These are phyloP conservation scores for Magallana angulata DNA, from an alignment of 1,140 invertebrate genomes.

Conservation along the genomic window DNA sequence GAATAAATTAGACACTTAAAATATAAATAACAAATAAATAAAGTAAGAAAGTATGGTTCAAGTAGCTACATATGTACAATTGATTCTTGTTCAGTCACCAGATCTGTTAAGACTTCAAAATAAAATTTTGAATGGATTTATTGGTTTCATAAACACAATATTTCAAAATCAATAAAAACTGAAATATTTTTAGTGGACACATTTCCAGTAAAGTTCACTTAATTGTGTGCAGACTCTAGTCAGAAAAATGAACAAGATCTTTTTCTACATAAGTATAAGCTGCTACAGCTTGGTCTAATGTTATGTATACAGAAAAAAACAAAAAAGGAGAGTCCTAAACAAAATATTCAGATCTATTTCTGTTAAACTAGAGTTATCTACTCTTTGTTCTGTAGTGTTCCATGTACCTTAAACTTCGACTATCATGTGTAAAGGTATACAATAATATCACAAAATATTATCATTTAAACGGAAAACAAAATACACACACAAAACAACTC, in stretches of 20 bases:
- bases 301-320: slow-evolving; percentile 1
- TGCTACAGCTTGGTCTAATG: slow-evolving; percentile 16
- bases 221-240: no score
- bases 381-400: not conserved
- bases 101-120: no score
- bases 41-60: not conserved
- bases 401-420: not conserved
- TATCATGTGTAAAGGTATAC: not conserved
- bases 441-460: slow-evolving; percentile 28
- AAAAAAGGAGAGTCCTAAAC: not conserved
- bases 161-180: no score
- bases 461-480: slow-evolving; percentile 18
- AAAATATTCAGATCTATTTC: slow-evolving; percentile 2
- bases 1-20: slow-evolving; percentile 4
- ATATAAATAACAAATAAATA: slow-evolving; percentile 37
- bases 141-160: no score
- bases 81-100: slow-evolving; percentile 20
- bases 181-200: no score
- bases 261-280: slow-evolving; percentile 20
- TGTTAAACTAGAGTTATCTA: not conserved
- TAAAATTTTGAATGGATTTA: no score
- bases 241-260: slow-evolving; percentile 19
- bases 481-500: slow-evolving; percentile 18
- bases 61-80: slow-evolving; percentile 29
- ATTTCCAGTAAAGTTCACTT: no score